Conservation (phyloP, 2,888 invertebrate species). For the Caenorhabditis sp. region DNA sequence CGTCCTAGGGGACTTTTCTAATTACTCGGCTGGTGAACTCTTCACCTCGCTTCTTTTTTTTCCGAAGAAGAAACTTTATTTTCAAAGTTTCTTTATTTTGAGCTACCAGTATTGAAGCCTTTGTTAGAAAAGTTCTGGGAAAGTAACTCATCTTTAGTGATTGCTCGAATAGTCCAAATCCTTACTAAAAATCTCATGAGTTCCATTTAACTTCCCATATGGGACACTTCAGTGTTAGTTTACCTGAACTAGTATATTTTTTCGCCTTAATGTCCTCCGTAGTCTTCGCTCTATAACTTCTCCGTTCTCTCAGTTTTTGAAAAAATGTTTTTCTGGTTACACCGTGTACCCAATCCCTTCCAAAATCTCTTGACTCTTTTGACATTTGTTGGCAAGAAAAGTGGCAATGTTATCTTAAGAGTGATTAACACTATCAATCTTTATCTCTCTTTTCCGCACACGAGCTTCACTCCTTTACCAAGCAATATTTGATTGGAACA, state of each 20-base stretch:
- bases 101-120: too few relatives aligned
- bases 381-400: slow-evolving; percentile 58
- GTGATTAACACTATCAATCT: slow-evolving; percentile 65
- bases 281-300: neutral
- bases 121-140: too few relatives aligned
- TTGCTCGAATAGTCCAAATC: too few relatives aligned
- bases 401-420: slow-evolving; percentile 69
- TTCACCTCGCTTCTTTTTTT: too few relatives aligned
- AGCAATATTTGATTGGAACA: slow-evolving; percentile 34
- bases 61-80: neutral
- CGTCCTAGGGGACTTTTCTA: slow-evolving; percentile 3
- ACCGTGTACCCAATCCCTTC: slow-evolving; percentile 17
- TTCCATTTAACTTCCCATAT: too few relatives aligned
- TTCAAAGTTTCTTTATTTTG: neutral
- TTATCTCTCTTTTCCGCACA: slow-evolving; percentile 22
- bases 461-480: slow-evolving; percentile 14
- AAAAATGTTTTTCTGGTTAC: slow-evolving; percentile 38
- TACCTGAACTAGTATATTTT: too few relatives aligned
- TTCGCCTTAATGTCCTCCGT: neutral
- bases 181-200: too few relatives aligned
- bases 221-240: too few relatives aligned
- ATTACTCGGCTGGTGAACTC: neutral
- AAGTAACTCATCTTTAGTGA: too few relatives aligned
- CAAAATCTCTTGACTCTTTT: slow-evolving; percentile 17
- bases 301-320: slow-evolving; percentile 15